These are phyloP conservation scores for Ceuthmochares aereus DNA, from an alignment of 2,113 vertebrate species.

Conservation along the genomic window DNA sequence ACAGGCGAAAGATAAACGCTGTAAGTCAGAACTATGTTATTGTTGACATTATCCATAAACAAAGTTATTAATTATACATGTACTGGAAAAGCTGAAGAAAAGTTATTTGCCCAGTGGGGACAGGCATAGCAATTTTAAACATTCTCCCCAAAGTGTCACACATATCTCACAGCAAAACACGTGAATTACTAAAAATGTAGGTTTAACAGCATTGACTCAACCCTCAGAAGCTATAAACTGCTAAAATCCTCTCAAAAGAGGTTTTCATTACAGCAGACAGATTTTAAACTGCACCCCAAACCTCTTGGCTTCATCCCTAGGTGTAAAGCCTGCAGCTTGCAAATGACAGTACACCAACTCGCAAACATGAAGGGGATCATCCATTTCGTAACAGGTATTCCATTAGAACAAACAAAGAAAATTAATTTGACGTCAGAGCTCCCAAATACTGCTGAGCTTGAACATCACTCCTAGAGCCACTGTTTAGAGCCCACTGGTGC, in stretches of 20 bases:
- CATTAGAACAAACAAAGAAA: background rate
- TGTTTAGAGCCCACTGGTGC: background rate
- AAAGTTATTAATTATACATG: slow-evolving; percentile 29
- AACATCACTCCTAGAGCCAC: background rate
- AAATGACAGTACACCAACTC: rapidly evolving
- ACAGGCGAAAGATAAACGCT: background rate
- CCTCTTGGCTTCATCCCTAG: background rate
- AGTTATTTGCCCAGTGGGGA: slow-evolving; percentile 22
- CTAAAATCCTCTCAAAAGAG: background rate
- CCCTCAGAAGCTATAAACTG: background rate
- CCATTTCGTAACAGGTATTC: rapidly evolving
- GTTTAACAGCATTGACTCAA: background rate
- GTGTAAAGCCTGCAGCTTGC: background rate
- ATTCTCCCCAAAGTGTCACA: background rate
- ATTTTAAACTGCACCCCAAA: background rate
- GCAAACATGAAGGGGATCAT: background rate
- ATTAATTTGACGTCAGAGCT: background rate
- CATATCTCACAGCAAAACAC: background rate
- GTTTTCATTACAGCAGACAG: background rate
- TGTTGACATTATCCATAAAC: background rate
- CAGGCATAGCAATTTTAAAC: background rate
- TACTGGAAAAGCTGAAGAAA: background rate
- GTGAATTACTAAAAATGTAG: background rate
- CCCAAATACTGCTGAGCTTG: background rate
- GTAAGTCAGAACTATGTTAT: background rate